Base-by-base conservation (phyloP, 1,140 invertebrate genomes). In the Whitmania pigra region DNA sequence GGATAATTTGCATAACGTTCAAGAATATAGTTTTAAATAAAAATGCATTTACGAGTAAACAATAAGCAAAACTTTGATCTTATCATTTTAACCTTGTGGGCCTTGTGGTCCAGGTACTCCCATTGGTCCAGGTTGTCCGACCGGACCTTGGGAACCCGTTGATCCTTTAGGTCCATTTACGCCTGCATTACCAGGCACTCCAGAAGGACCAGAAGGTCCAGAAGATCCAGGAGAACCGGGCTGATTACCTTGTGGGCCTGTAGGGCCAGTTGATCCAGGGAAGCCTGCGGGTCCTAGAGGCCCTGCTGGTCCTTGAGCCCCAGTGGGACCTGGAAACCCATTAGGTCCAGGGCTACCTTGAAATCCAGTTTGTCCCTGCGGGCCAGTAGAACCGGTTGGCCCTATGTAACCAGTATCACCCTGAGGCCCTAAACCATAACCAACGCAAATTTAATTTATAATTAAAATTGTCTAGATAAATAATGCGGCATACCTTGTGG, bases 401-500 rank as follows among this genome's bases (percentile, higher is more conserved):
- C 89, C 89, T 74, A 88, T 83, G 83, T 90, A 90, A 20, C 89
- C 89, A 78, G 90, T 88, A 13, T 86, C 83, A 17, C 90, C 90
- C 36, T 85, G 77, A 49, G 85, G 80, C 4, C 90, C 75, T 60
- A 66, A n/a, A n/a, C n/a, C n/a, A n/a, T n/a, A n/a, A n/a, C n/a
- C n/a, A 67, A 43, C 49, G 67, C 6, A 54, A 60, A 27, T 27
- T 29, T 71, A 67, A 54, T 66, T 25, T 60, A 7, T 22, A 60
- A 22, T 22, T n/a, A 22, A 22, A 27, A 4, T 17, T 4, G 55
- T 27, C 5, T 60, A 17, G 27, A 17, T 27, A 60, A 22, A 60
- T 22, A 6, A 60, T 22, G 27, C 17, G n/a, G 9, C 17, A n/a
- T 60, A 27, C 55, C 55, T 60, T 6, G 55, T 60, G 55, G 55